Evolutionary conservation across 2,113 vertebrate species (phyloP).

Genomic region (Thamnophis sirtalis): DNA sequence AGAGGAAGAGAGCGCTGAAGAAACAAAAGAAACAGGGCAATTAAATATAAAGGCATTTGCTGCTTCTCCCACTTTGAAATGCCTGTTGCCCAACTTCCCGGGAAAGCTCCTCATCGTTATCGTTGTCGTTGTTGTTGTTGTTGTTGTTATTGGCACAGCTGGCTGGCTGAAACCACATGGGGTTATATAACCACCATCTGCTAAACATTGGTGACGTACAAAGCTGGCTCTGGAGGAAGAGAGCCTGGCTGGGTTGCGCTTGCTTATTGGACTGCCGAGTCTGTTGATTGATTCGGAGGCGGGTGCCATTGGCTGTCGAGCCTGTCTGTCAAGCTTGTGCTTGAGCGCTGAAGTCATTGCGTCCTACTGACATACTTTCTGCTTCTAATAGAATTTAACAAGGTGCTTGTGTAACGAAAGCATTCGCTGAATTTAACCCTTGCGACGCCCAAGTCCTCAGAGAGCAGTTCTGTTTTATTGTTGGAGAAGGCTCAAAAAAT

Average conservation of each 20-base stretch:
- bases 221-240: neutral
- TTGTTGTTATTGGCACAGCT: conserved; percentile 16
- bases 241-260: neutral
- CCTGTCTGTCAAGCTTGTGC: neutral
- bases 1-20: neutral
- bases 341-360: conserved; percentile 25
- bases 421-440: neutral
- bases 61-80: conserved; percentile 52
- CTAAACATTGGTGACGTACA: conserved; percentile 13
- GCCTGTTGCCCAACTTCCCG: conserved; percentile 41
- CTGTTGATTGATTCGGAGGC: neutral
- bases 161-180: neutral
- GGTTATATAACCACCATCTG: conserved; percentile 53
- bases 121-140: neutral
- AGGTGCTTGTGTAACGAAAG: conserved; percentile 41
- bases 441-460: neutral
- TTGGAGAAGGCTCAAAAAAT: neutral
- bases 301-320: neutral
- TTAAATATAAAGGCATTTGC: conserved; percentile 38
- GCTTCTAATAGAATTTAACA: conserved; percentile 18
- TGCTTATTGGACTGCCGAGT: neutral
- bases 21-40: conserved; percentile 17
- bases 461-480: neutral
- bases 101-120: neutral
- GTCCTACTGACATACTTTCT: conserved; percentile 65